These are phyloP conservation scores for Ailuropoda melanoleuca DNA, from an alignment of 2,113 vertebrate genomes.

Conservation along the genomic window DNA sequence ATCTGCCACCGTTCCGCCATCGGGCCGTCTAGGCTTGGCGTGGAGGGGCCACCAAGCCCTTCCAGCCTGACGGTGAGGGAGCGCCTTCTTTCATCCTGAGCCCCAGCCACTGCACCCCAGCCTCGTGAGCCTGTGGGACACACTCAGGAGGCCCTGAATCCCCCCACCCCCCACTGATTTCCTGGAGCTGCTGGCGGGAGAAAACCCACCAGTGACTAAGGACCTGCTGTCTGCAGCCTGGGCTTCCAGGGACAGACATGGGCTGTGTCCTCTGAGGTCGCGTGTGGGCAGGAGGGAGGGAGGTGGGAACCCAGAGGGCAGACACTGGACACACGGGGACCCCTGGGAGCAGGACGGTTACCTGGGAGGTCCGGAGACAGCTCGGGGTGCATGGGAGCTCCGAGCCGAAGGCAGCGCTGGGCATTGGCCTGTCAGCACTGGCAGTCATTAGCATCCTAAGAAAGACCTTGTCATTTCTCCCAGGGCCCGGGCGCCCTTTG, in stretches of 20 bases:
- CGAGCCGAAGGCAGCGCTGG: fast-evolving
- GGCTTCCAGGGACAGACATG: background rate
- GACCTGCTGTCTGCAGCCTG: fast-evolving
- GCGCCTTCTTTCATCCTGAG: background rate
- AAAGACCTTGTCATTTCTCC: conserved; percentile 60
- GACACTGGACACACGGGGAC: fast-evolving
- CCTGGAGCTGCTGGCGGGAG: background rate
- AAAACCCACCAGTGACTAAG: background rate
- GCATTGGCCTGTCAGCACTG: background rate
- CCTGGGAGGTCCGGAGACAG: background rate
- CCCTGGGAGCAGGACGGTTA: fast-evolving
- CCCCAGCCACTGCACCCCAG: background rate
- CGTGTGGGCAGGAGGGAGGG: fast-evolving
- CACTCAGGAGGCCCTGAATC: background rate
- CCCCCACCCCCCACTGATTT: background rate
- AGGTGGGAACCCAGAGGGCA: fast-evolving
- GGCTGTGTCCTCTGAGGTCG: fast-evolving
- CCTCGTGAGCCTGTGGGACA: background rate
- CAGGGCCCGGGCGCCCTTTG: conserved; percentile 57
- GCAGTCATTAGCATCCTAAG: conserved; percentile 54
- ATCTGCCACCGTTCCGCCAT: fast-evolving
- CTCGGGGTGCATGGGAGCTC: fast-evolving
- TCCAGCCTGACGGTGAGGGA: too few relatives aligned
- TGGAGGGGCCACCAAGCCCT: background rate
- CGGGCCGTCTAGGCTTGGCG: background rate